Percentiles rank a stretch among this genome's conserved stretches.
Evolutionary conservation across 2,797 vertebrate genomes (phyloP).

Genomic region (Avahi laniger): DNA sequence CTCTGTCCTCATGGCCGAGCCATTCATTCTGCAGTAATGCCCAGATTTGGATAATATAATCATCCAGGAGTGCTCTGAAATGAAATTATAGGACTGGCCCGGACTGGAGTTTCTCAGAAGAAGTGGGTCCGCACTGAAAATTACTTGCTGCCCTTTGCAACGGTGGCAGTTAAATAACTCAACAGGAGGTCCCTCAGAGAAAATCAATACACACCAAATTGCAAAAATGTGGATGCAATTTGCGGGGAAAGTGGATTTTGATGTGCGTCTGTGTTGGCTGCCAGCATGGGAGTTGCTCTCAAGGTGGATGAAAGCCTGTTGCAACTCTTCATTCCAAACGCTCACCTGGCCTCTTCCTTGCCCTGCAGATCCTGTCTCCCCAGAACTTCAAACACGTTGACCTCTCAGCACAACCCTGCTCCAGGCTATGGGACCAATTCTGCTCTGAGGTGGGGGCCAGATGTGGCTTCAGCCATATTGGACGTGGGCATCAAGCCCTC

Average conservation of each 20-base stretch:
- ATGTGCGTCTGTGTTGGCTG: constrained; percentile 39
- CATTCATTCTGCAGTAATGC: constrained; percentile 39
- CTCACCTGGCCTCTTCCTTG: neutral
- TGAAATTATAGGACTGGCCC: constrained; percentile 79
- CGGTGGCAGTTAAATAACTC: constrained; percentile 80
- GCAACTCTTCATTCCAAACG: neutral
- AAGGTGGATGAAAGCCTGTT: constrained; percentile 3
- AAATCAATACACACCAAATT: constrained; percentile 74
- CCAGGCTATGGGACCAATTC: neutral
- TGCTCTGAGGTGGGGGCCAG: neutral
- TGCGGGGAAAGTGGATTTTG: constrained; percentile 65
- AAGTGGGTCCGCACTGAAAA: constrained; percentile 75
- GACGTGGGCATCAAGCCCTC: neutral
- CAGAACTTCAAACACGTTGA: neutral
- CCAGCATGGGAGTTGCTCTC: constrained; percentile 40
- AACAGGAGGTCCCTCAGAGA: constrained; percentile 67
- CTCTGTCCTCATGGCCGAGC: neutral
- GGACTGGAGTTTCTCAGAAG: constrained; percentile 73
- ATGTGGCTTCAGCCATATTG: neutral
- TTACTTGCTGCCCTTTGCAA: constrained; percentile 77
- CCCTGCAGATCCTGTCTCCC: neutral
- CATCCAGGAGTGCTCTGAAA: constrained; percentile 77
- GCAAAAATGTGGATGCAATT: constrained; percentile 72
- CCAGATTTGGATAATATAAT: constrained; percentile 77
- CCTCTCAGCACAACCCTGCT: neutral